Conservation (phyloP, 2,888 invertebrate species). For the Drosophila testacea region DNA sequence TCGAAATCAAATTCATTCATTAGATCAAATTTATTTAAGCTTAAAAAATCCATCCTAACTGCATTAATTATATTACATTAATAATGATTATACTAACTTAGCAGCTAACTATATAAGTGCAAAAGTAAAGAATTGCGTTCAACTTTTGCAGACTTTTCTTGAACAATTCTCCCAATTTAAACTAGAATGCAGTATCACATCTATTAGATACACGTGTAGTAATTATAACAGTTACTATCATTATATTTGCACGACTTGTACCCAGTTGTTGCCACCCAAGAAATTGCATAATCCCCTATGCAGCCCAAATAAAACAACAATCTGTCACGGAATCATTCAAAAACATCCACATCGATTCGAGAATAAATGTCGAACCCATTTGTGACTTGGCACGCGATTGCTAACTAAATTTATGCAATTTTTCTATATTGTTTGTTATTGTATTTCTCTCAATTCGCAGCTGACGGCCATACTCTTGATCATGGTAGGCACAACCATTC, state of each 20-base stretch:
- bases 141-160: too few relatives aligned
- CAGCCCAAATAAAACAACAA: not conserved
- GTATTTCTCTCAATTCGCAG: slow-evolving; percentile 83
- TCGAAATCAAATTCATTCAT: too few relatives aligned
- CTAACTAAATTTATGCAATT: slow-evolving; percentile 22
- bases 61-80: too few relatives aligned
- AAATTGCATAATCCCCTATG: not conserved
- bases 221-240: not conserved
- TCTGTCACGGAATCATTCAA: not conserved
- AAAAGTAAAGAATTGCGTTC: too few relatives aligned
- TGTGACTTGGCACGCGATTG: slow-evolving; percentile 26
- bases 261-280: not conserved
- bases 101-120: too few relatives aligned
- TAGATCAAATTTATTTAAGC: too few relatives aligned
- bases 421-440: too few relatives aligned
- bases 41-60: too few relatives aligned
- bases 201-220: not conserved
- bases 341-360: not conserved
- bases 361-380: slow-evolving; percentile 6
- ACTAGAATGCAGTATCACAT: not conserved
- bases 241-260: not conserved
- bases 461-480: slow-evolving; percentile 90
- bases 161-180: too few relatives aligned
- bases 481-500: slow-evolving; percentile 90
- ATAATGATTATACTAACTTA: too few relatives aligned